phyloP scores from a whole-genome alignment of 2,888 invertebrate genomes.

The Pseudococcus longispinus region DNA sequence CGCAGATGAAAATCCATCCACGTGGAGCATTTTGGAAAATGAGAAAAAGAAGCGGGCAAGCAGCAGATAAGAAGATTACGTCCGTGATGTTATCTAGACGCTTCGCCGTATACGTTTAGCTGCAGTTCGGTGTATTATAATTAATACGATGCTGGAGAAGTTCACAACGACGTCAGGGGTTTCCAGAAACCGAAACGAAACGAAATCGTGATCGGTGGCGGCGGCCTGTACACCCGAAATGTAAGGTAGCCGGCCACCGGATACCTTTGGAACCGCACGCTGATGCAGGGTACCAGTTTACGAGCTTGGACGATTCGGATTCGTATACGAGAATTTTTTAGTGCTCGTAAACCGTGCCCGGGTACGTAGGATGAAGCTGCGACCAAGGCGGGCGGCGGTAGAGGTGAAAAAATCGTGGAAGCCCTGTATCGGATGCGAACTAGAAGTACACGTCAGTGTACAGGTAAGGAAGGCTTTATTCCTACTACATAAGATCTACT shows the following conservation, averaged over 20 bases:
- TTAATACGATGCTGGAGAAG: conserved; percentile 12
- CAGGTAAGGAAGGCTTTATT: background rate
- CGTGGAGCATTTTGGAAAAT: background rate
- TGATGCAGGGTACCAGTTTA: background rate
- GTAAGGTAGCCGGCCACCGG: conserved; percentile 11
- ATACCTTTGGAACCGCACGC: background rate
- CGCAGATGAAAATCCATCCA: background rate
- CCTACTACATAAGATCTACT: background rate
- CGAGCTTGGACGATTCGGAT: background rate
- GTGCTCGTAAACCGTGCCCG: conserved; percentile 2
- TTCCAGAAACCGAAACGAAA: background rate
- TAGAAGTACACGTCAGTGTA: background rate
- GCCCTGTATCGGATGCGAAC: conserved; percentile 22
- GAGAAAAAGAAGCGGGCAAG: background rate
- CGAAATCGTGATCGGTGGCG: background rate
- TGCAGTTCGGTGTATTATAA: background rate
- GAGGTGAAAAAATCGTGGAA: background rate
- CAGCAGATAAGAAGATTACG: background rate
- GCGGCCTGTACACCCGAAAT: background rate
- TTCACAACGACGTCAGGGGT: background rate
- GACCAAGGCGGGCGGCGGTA: background rate
- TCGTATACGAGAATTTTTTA: background rate
- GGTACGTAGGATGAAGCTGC: too few species aligned
- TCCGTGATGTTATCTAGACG: conserved; percentile 44
- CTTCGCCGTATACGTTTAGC: background rate